phyloP scores from a whole-genome alignment of 2,797 vertebrate species.

The Enoplosus armatus region DNA sequence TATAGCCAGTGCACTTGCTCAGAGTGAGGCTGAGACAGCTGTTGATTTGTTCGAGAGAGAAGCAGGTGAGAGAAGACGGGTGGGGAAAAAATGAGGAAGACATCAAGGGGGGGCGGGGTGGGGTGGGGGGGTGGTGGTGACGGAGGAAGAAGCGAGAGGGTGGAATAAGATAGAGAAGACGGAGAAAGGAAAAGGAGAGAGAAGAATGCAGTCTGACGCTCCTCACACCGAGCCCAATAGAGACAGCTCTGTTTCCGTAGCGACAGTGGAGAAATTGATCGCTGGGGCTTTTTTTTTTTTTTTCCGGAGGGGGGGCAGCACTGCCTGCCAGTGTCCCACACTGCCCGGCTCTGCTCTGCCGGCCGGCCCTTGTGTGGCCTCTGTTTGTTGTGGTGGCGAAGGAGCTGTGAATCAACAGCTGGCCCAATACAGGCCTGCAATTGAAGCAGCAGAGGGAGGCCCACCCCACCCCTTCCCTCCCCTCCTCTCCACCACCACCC shows the following conservation, averaged over 20 bases:
- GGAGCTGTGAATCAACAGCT: slow-evolving; percentile 86
- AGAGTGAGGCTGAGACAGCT: slow-evolving; percentile 66
- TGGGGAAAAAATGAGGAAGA: slow-evolving; percentile 17
- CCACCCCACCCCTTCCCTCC: slow-evolving; percentile 41
- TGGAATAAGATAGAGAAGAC: slow-evolving; percentile 52
- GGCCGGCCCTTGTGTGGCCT: slow-evolving; percentile 77
- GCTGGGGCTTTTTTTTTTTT: slow-evolving; percentile 50
- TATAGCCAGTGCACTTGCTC: slow-evolving; percentile 68
- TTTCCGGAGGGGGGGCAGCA: slow-evolving; percentile 8
- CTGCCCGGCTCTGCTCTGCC: slow-evolving; percentile 52
- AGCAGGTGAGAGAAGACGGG: slow-evolving; percentile 71
- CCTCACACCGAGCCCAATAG: slow-evolving; percentile 61
- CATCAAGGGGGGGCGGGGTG: neutral
- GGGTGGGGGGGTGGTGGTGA: slow-evolving; percentile 39
- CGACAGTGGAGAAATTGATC: slow-evolving; percentile 78
- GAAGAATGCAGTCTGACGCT: slow-evolving; percentile 71
- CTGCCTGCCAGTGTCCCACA: slow-evolving; percentile 64
- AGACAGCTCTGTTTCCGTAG: slow-evolving; percentile 81
- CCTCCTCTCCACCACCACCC: slow-evolving; percentile 43
- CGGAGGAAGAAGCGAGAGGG: slow-evolving; percentile 29
- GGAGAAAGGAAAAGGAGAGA: slow-evolving; percentile 38
- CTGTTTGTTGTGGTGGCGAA: slow-evolving; percentile 83
- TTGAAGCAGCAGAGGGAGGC: slow-evolving; percentile 67
- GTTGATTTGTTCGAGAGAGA: slow-evolving; percentile 68
- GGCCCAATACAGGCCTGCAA: slow-evolving; percentile 73